These are phyloP conservation scores for Athetis lepigone DNA, from an alignment of 2,888 invertebrate species.

Conservation along the genomic window DNA sequence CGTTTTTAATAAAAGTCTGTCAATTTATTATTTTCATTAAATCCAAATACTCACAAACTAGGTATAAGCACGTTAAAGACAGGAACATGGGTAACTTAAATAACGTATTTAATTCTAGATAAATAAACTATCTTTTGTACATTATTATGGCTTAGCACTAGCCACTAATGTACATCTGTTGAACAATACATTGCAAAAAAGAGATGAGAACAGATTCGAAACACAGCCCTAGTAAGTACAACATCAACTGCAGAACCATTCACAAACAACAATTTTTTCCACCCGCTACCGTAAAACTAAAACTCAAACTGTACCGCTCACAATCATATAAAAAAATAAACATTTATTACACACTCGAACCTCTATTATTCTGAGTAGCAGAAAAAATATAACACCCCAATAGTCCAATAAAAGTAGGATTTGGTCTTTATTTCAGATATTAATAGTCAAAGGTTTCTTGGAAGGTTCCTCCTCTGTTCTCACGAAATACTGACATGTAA, in stretches of 20 bases:
- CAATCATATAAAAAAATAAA: slow-evolving; percentile 74
- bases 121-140: no score
- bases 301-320: slow-evolving; percentile 69
- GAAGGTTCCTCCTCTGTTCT: slow-evolving; percentile 82
- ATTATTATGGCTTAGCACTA: no score
- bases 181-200: no score
- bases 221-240: neutral
- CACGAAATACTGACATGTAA: slow-evolving; percentile 78
- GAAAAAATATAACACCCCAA: slow-evolving; percentile 81
- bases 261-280: slow-evolving; percentile 58
- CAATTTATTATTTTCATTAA: no score
- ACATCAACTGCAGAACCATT: slow-evolving; percentile 49
- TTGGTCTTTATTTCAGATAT: slow-evolving; percentile 86
- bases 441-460: slow-evolving; percentile 84
- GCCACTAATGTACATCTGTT: no score
- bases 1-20: no score
- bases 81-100: no score
- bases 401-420: slow-evolving; percentile 86
- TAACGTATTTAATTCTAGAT: no score
- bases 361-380: slow-evolving; percentile 77
- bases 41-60: no score
- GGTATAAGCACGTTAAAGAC: no score
- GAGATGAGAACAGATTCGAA: no score
- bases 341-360: slow-evolving; percentile 76
- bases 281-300: slow-evolving; percentile 77